Base-by-base conservation (phyloP, 2,797 vertebrate species). In the Intellagama lesueurii region DNA sequence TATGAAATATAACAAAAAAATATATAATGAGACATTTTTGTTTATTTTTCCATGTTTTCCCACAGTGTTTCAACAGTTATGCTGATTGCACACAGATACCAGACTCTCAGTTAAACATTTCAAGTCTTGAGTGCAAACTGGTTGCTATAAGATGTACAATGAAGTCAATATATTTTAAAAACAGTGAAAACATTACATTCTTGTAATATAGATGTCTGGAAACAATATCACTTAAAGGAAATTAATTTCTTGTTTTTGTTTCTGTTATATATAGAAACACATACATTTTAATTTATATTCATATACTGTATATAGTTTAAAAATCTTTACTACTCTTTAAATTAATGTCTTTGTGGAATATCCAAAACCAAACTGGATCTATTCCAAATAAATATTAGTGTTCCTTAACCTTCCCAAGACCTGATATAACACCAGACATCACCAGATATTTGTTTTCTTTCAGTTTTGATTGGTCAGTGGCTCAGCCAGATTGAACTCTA, bases 21-120 rank as follows among this genome's bases (percentile, higher is more conserved):
- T 9, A 17, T 77, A 12, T 60, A 49, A 83, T 83, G 35, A 1
- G 28, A 91, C 30, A 81, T 88, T 91, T 84, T 28, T 56, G 14
- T 17, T 91, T 92, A 83, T 16, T 69, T 30, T 30, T 87, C 40
- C 7, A n/a, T 87, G 89, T 73, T 73, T 2, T 30, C 12, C 66
- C 14, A 4, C 52, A 83, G 84, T 17, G 9, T 91, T 86, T 91
- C 70, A 89, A 84, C 85, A 30, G 78, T 26, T 52, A 9, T 87
- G 3, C 78, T 91, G 9, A 14, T 3, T 30, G 49, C 22, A 5
- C 86, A 86, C 84, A 91, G 0, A 90, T 85, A 88, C 49, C 85
- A 88, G 52, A 32, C 35, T 4, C 72, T 85, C 66, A 40, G 35
- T 81, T 28, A 86, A 88, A 2, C 70, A 82, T 91, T 92, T 95